Base-by-base conservation (phyloP, 1,140 invertebrate genomes). In the Belonocnema kinseyi region DNA sequence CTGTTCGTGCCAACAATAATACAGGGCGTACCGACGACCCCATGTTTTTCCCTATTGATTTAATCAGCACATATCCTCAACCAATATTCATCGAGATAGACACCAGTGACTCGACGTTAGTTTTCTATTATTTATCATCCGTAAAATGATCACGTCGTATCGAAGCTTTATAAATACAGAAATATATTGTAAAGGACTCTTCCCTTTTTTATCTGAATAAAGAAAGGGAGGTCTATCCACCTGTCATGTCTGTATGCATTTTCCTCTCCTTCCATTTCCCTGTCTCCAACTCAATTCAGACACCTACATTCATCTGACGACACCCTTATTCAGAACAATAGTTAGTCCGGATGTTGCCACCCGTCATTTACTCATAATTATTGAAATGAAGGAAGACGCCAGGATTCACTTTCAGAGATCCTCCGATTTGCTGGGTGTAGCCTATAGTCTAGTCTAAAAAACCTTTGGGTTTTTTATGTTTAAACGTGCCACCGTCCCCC, bases 311-410 rank as follows among this genome's bases (percentile, higher is more conserved):
- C 61, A 33, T 66, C 61, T 66, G 61, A 46, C 61, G 61, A 46
- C 61, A 17, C 70, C 51, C 50, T 40, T 33, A 33, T 33, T 13
- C 14, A 72, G 72, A 77, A 77, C 77, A 77, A 77, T 74, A 54
- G 53, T 14, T 53, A 16, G 19, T 40, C 78, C 78, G 78, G 78
- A 80, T 80, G 78, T 80, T 74, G 75, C 72, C 78, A 74, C 72
- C 72, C 75, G 74, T 50, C 61, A 66, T 40, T 66, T 40, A 50
- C 17, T 74, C 78, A 71, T 80, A 80, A 80, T 80, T 80, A 80
- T 80, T 80, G 51, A 76, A 80, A 80, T 80, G 78, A 79, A 75
- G 46, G 16, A 50, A 72, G 14, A 16, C 21, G n/a, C 72, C 19
- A 21, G 16, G 52, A 33, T 33, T 21, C 56, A 2, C 26, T 13